Evolutionary conservation across 2,888 invertebrate genomes (phyloP), one percentile per base, ranked within the genome.

Genomic region (Xestia c-nigrum): DNA sequence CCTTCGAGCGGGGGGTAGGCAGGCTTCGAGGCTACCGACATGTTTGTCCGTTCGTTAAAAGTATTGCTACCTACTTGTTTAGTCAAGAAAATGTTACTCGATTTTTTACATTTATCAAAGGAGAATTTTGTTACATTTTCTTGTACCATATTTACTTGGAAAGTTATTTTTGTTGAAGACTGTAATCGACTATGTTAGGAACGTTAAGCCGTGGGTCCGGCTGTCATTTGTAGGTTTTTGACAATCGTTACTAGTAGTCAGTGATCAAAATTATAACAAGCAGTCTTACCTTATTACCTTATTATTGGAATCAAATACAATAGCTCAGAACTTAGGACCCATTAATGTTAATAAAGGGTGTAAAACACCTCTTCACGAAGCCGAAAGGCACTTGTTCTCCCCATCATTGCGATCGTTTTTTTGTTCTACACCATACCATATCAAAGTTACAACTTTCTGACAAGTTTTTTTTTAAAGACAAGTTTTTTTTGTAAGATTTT

Each of bases 1-100:
- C 19, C 66, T 52, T 31, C 31, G 31, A 31, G 31, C 3, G 19
- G 68, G 24, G 78, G 75, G 46, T 68, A 70, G 71, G 24, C 24
- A 64, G 57, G 7, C 74, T 72, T 71, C 71, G 72, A 81, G 79
- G 64, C 50, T 72, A 63, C 68, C 59, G 55, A 76, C 75, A 77
- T 80, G 70, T 83, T 76, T 77, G 66, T 43, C 61, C 63, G 65
- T 76, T 75, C 43, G 19, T 72, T 79, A 79, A 63, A 69, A 81
- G 21, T 75, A 67, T 57, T 24, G 14, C 16, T 79, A 16, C 38
- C 4, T 31, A 16, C 6, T 55, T 52, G 50, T 10, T 55, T 74
- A 59, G 47, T 59, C 7, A 74, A 74, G 38, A 47, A 47, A 47
- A 74, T 38, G 14, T 38, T 10, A 57, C n/a, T 38, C 10, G 14